These are phyloP conservation scores for Prionace glauca DNA, from an alignment of 2,797 vertebrate genomes.

Conservation along the genomic window DNA sequence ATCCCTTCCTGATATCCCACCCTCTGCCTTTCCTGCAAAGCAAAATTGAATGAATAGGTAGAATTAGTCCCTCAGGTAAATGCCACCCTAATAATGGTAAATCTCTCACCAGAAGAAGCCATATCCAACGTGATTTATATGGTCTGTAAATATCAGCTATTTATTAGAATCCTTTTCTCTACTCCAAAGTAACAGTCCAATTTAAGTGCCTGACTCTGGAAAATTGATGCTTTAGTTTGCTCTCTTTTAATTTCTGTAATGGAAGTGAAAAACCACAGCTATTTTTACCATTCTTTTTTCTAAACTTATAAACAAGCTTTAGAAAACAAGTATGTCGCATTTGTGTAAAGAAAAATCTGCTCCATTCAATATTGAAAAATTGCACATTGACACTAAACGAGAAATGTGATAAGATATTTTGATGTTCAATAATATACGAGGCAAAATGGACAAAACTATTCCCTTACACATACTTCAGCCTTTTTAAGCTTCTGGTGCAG, in stretches of 20 bases:
- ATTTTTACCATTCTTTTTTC: not conserved
- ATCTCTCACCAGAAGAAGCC: not conserved
- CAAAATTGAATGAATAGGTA: not conserved
- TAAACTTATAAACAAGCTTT: not conserved
- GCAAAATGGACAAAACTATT: not conserved
- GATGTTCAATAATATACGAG: not conserved
- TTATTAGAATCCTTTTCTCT: not conserved
- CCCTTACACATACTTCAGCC: not conserved
- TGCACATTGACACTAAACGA: not conserved
- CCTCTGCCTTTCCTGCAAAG: not conserved
- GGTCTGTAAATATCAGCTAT: conserved; percentile 17
- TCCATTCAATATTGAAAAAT: not conserved
- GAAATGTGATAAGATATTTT: not conserved
- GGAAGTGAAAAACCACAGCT: not conserved
- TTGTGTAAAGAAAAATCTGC: not conserved
- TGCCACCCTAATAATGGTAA: not conserved
- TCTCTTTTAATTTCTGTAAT: not conserved
- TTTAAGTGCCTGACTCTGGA: not conserved
- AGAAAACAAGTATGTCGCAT: not conserved
- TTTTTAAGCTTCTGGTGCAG: not conserved
- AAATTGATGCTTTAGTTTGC: not conserved
- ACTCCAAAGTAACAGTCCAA: not conserved
- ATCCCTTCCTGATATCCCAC: not conserved
- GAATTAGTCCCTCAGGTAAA: not conserved
- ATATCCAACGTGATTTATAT: conserved; percentile 30